These are phyloP conservation scores for Echinometra lucunter DNA, from an alignment of 53 echinoderm and acorn worm species.

Conservation along the genomic window DNA sequence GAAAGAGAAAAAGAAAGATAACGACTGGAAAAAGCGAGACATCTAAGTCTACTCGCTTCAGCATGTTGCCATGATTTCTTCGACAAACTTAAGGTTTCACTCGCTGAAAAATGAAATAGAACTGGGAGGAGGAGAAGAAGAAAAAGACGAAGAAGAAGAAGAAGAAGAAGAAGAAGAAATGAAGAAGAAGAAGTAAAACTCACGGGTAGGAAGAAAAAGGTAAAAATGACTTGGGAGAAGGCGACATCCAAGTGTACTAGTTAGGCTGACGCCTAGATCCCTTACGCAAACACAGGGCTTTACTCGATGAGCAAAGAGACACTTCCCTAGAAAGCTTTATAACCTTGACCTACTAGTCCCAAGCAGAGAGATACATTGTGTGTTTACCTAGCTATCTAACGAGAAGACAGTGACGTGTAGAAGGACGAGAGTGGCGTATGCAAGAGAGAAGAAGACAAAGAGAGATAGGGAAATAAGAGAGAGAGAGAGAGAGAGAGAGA, in stretches of 20 bases:
- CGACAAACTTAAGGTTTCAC: background rate
- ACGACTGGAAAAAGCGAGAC: background rate
- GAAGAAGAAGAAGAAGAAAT: background rate
- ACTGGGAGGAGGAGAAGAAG: background rate
- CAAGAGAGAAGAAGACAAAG: too few species aligned
- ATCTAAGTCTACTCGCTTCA: background rate
- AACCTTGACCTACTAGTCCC: conserved; percentile 43
- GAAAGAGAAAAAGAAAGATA: background rate
- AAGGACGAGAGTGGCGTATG: too few species aligned
- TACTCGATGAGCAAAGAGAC: conserved; percentile 32
- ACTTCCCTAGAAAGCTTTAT: conserved; percentile 4
- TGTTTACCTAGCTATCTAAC: conserved; percentile 29
- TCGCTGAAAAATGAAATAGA: background rate
- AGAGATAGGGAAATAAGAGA: background rate
- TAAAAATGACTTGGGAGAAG: background rate
- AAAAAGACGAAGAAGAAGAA: background rate
- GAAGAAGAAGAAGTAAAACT: background rate
- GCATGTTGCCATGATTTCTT: background rate
- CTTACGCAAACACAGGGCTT: conserved; percentile 19
- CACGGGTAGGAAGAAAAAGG: background rate
- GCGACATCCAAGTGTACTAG: conserved; percentile 11
- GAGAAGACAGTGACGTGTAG: background rate
- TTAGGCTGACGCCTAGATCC: conserved; percentile 15
- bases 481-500: background rate
- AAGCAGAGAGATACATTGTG: background rate